Evolutionary conservation across 2,113 vertebrate genomes (phyloP), one percentile per base, ranked within the genome.

Genomic region (Ancistrus triradiatus): DNA sequence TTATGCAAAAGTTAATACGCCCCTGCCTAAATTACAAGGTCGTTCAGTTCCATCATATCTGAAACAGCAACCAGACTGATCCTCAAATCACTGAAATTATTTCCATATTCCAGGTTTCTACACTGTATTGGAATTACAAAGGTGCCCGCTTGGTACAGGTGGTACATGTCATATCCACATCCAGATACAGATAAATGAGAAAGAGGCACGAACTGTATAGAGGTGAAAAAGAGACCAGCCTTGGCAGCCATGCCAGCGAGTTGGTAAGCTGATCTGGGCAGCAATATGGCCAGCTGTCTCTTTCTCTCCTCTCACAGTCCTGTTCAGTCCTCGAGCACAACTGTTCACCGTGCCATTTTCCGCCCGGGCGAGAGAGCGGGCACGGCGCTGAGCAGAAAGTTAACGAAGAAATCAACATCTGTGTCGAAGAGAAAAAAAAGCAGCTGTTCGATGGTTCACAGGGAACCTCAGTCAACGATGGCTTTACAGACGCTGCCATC

Each of bases 201-300:
- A n/a, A n/a, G n/a, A n/a, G n/a, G n/a, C n/a, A n/a, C n/a, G n/a
- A n/a, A n/a, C n/a, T n/a, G n/a, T n/a, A n/a, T n/a, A n/a, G n/a
- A n/a, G n/a, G n/a, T n/a, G n/a, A n/a, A n/a, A n/a, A n/a, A n/a
- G n/a, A n/a, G n/a, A n/a, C n/a, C 62, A 64, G 43, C 19, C 31
- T 33, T 15, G 21, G 11, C 44, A 49, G 44, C 42, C 17, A 44
- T 66, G 59, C 51, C 59, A 51, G 15, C 5, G 64, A 72, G 46
- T 18, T 21, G 43, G 73, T 72, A 75, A 75, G 50, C 55, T 60
- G 73, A 75, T 68, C 69, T 43, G 21, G 66, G 48, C 47, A 53
- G 47, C 55, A 46, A 40, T 18, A 27, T 10, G 59, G 55, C 73
- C 73, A 75, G 73, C 69, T 75, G 73, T 75, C 73, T 57, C 60